Evolutionary conservation across 2,888 invertebrate species (phyloP).

Genomic region (Trichopria drosophilae): DNA sequence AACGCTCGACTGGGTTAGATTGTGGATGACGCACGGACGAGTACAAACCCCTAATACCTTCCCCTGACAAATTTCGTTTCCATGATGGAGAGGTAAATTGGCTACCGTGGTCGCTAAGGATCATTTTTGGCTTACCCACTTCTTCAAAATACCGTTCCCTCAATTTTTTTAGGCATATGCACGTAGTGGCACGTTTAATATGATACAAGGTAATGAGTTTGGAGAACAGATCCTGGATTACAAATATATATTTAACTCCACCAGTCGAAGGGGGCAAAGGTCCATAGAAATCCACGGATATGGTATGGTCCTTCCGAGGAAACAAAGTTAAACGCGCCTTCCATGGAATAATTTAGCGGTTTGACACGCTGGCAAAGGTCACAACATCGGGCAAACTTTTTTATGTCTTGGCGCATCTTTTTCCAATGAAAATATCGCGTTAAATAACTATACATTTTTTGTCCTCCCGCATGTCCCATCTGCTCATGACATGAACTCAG

Average conservation of each 20-base stretch:
- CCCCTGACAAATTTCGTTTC: not conserved
- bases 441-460: not conserved
- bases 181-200: not conserved
- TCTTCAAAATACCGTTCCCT: not conserved
- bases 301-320: slow-evolving; percentile 1
- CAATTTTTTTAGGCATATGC: not conserved
- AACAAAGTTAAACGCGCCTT: slow-evolving; percentile 4
- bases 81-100: too few species aligned
- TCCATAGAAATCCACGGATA: slow-evolving; percentile 8
- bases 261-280: not conserved
- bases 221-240: not conserved
- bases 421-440: not conserved
- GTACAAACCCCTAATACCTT: not conserved
- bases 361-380: slow-evolving; percentile 12
- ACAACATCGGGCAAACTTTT: not conserved
- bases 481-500: too few species aligned
- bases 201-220: slow-evolving; percentile 9
- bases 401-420: not conserved
- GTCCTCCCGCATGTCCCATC: too few species aligned
- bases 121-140: not conserved
- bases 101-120: not conserved
- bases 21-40: not conserved
- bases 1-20: too few species aligned
- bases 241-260: slow-evolving; percentile 3
- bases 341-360: slow-evolving; percentile 6